Evolutionary conservation across 1,140 invertebrate genomes (phyloP).

Genomic region (Pseudomyrmex gracilis): DNA sequence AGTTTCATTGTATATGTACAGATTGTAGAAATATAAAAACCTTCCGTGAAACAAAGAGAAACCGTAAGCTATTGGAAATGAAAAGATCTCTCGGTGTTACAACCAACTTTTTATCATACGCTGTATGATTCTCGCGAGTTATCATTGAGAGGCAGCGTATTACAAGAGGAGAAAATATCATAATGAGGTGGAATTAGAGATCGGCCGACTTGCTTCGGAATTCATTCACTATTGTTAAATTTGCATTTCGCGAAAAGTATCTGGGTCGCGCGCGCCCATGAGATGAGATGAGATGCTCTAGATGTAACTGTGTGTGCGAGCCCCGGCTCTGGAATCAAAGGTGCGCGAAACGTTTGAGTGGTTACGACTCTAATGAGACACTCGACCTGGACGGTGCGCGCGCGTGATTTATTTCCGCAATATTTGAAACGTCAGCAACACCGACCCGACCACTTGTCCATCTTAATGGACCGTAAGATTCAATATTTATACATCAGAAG

Average conservation of each 20-base stretch:
- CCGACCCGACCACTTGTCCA: background rate
- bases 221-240: constrained; percentile 12
- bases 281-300: background rate
- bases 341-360: background rate
- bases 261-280: constrained; percentile 19
- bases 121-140: background rate
- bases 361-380: constrained; percentile 51
- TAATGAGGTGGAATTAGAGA: constrained; percentile 15
- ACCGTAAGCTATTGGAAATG: background rate
- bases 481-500: background rate
- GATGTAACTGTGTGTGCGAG: background rate
- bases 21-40: constrained; percentile 17
- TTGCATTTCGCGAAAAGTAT: constrained; percentile 24
- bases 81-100: background rate
- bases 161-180: background rate
- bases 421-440: constrained; percentile 51
- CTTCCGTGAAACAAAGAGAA: background rate
- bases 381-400: constrained; percentile 5
- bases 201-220: background rate
- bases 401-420: constrained; percentile 40
- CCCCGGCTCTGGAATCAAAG: constrained; percentile 13
- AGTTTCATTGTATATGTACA: background rate
- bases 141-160: constrained; percentile 1
- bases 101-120: background rate
- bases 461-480: constrained; percentile 29